Percentiles rank a stretch among this genome's conserved stretches.
phyloP scores from a whole-genome alignment of 2,888 invertebrate species.

The Cryptocheilus praepositus region DNA sequence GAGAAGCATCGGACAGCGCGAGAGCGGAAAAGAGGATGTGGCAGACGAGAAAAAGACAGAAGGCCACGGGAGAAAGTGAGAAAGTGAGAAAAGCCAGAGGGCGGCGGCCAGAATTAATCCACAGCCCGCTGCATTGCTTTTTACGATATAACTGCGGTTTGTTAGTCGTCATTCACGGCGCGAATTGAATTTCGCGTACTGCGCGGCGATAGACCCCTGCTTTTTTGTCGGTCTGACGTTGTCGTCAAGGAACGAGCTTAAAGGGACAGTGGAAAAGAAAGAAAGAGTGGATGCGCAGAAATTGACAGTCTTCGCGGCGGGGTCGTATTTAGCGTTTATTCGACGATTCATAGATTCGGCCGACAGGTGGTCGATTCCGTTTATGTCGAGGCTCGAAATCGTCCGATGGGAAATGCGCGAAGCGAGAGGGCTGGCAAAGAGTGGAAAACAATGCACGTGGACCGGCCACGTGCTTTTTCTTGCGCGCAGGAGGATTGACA shows the following conservation, averaged over 20 bases:
- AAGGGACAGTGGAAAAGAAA: no score
- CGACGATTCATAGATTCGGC: background rate
- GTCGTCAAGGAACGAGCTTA: no score
- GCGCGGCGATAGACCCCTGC: conserved; percentile 27
- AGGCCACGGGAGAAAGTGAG: conserved; percentile 13
- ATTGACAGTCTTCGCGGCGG: background rate
- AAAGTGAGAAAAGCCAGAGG: conserved; percentile 35
- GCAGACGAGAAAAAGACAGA: conserved; percentile 34
- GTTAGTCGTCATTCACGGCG: conserved; percentile 73
- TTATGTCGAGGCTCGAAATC: no score
- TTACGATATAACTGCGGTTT: conserved; percentile 74
- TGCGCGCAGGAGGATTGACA: conserved; percentile 29
- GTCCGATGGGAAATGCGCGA: no score
- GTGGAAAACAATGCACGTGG: conserved; percentile 29
- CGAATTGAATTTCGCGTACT: conserved; percentile 67
- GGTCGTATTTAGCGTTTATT: conserved; percentile 10
- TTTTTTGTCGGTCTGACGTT: conserved; percentile 21
- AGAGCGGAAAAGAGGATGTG: conserved; percentile 34
- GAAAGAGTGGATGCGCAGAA: no score
- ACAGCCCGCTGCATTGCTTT: conserved; percentile 73
- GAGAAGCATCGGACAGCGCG: conserved; percentile 37
- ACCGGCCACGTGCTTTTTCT: background rate
- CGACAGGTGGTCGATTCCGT: conserved; percentile 18
- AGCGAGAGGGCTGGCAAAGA: background rate
- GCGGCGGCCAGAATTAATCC: conserved; percentile 71